Conservation (phyloP, 2,888 invertebrate genomes). For the Hirtodrosophila cameraria region DNA sequence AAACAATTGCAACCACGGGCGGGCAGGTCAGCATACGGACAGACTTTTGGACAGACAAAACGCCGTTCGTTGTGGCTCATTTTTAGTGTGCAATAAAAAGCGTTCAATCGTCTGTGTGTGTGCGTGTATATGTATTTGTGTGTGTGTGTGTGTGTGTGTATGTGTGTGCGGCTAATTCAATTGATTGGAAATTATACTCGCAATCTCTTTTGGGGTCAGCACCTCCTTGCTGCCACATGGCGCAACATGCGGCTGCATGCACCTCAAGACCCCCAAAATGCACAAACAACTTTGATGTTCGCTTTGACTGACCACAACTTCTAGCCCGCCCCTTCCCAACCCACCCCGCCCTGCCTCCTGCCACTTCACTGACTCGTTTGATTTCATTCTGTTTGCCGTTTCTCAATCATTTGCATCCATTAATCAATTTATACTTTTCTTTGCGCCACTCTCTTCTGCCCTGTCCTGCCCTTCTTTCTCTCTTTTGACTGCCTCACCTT, state of each 20-base stretch:
- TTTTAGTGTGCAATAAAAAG: slow-evolving; percentile 77
- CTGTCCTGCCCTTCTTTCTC: background rate
- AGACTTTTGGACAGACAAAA: slow-evolving; percentile 25
- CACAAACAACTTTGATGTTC: slow-evolving; percentile 68
- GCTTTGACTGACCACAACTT: slow-evolving; percentile 27
- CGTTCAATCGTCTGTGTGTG: slow-evolving; percentile 42
- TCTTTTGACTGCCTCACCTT: slow-evolving; percentile 30
- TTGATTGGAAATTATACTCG: slow-evolving; percentile 77
- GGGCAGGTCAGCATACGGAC: slow-evolving; percentile 32
- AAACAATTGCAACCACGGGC: slow-evolving; percentile 57
- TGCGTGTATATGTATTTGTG: too few species aligned
- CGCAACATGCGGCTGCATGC: slow-evolving; percentile 59
- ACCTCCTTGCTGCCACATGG: slow-evolving; percentile 60
- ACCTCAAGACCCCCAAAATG: slow-evolving; percentile 39
- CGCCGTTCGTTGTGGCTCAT: slow-evolving; percentile 44
- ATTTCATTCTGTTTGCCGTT: slow-evolving; percentile 61
- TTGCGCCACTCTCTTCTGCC: slow-evolving; percentile 12
- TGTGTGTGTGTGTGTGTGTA: too few species aligned
- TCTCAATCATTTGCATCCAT: slow-evolving; percentile 84
- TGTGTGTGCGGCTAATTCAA: slow-evolving; percentile 64
- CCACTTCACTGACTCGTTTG: slow-evolving; percentile 33
- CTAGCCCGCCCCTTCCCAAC: too few species aligned
- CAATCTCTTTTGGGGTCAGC: slow-evolving; percentile 63
- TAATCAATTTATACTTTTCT: slow-evolving; percentile 82
- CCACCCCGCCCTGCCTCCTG: background rate